Conservation (phyloP, 2,797 vertebrate genomes). For the Neoniphon sammara region DNA sequence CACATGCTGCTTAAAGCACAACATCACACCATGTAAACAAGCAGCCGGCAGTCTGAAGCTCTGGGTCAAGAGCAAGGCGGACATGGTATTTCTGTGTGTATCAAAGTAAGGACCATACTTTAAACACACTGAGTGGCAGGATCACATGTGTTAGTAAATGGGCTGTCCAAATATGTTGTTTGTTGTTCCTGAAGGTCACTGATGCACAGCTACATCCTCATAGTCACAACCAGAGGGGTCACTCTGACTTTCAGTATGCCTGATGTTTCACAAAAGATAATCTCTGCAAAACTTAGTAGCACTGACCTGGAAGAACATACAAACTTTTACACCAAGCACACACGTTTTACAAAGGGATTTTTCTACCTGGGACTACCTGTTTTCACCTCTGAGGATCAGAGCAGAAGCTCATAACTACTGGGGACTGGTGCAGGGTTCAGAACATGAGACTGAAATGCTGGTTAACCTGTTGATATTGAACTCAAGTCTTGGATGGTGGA, state of each 20-base stretch:
- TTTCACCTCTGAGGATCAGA: too few species aligned
- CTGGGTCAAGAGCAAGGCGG: constrained; percentile 52
- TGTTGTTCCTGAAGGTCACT: constrained; percentile 32
- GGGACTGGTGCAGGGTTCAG: too few species aligned
- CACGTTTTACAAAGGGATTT: too few species aligned
- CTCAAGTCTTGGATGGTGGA: too few species aligned
- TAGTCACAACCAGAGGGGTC: not conserved
- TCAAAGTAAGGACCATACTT: constrained; percentile 6
- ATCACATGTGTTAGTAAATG: constrained; percentile 15
- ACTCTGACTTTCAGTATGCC: not conserved
- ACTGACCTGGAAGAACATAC: not conserved
- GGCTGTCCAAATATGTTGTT: constrained; percentile 13
- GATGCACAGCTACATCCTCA: constrained; percentile 42
- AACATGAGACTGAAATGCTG: too few species aligned
- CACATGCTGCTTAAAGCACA: constrained; percentile 67
- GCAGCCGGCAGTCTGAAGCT: constrained; percentile 55
- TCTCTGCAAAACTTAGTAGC: not conserved
- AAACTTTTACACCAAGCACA: too few species aligned
- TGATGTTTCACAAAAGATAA: not conserved
- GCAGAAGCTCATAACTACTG: too few species aligned
- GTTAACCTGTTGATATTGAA: too few species aligned
- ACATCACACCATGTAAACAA: constrained; percentile 73
- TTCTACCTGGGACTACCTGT: too few species aligned
- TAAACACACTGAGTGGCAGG: not conserved
- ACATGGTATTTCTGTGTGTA: constrained; percentile 24